Evolutionary conservation across 2,888 invertebrate species (phyloP), one percentile per base, ranked within the genome.

Genomic region (Clistopyga incitator): DNA sequence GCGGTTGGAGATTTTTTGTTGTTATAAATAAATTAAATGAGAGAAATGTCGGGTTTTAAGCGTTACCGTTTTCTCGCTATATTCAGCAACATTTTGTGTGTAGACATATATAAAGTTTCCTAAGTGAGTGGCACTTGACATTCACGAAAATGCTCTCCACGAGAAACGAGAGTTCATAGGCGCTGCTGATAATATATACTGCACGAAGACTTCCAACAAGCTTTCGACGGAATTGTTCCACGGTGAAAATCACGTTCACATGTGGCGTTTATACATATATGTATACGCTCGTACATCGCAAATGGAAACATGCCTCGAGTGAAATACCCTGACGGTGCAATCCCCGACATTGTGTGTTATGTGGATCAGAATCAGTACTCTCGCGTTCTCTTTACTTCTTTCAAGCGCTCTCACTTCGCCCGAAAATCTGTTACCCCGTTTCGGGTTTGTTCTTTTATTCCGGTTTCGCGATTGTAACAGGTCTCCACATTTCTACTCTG

Each of bases 141-240:
- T 29, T 29, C 4, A 11, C 20, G 54, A 70, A 23, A 70, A 50
- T 68, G 0, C 29, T 29, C 29, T 2, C 11, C 25, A 2, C n/a
- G n/a, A 23, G 6, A 38, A 6, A 20, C 38, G 54, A 54, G 23
- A 54, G 54, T 54, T 59, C 67, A 47, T 20, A 18, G 3, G 50
- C 25, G 25, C 15, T 25, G 20, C 65, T 25, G 67, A 67, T 47
- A 47, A 67, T 47, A 47, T 13, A 54, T 38, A 54, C 34, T 52
- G 70, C 38, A 34, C 13, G 10, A 54, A 70, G 20, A 54, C 29
- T 70, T 18, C 20, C 52, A n/a, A 34, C 70, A 54, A 38, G 54
- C 20, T 52, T 42, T 38, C 65, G 20, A 52, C 54, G 42, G 70
- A n/a, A 64, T 71, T 52, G 23, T 56, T 81, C 64, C 45, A 45